Evolutionary conservation across 2,113 vertebrate species (phyloP).

Genomic region (Felis catus): DNA sequence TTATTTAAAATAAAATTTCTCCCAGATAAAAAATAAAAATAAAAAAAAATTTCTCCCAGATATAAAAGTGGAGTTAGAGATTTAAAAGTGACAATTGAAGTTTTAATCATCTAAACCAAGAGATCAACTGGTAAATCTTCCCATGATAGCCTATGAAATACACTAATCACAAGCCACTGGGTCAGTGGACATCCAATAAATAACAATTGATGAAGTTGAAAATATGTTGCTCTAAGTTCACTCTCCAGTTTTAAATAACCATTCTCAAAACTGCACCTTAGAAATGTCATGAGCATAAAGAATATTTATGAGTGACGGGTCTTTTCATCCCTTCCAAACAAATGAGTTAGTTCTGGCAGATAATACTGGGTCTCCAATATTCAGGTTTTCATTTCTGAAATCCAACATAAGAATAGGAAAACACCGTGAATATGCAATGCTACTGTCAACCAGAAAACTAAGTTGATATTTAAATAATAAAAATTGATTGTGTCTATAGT

Average conservation of each 20-base stretch:
- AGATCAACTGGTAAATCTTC: not conserved
- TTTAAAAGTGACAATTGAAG: not conserved
- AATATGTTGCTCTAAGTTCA: not conserved
- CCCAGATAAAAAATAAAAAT: not conserved
- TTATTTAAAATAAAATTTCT: constrained; percentile 19
- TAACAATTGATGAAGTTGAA: constrained; percentile 25
- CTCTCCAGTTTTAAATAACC: constrained; percentile 52
- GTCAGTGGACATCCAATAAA: constrained; percentile 1
- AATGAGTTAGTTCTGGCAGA: constrained; percentile 32
- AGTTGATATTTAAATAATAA: constrained; percentile 4
- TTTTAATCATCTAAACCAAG: constrained; percentile 17
- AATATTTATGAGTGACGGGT: constrained; percentile 9
- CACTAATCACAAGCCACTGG: not conserved
- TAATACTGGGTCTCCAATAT: not conserved
- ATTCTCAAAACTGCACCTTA: constrained; percentile 22
- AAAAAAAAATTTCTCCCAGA: not conserved
- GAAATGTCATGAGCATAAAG: constrained; percentile 47
- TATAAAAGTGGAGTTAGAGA: constrained; percentile 34
- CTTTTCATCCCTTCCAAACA: not conserved
- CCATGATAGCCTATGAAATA: not conserved
- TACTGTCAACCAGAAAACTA: not conserved
- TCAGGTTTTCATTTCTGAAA: not conserved
- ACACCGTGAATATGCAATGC: not conserved
- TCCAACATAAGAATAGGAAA: not conserved
- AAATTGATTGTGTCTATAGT: not conserved